Evolutionary conservation across 2,888 invertebrate genomes (phyloP).

Genomic region (Nomada hirtipes): DNA sequence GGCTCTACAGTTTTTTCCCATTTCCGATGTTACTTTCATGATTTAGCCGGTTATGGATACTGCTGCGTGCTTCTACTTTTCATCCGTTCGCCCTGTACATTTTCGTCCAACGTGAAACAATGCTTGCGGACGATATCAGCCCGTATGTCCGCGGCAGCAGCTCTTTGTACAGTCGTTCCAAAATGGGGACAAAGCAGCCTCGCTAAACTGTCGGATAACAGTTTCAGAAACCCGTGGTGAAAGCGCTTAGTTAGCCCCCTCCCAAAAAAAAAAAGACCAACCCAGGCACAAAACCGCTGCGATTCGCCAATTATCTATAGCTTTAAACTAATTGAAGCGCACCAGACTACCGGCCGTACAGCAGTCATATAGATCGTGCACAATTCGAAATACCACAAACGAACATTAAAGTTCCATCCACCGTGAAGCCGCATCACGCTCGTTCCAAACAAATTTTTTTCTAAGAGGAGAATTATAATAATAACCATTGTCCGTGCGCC

Average conservation of each 20-base stretch:
- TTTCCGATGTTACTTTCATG: neutral
- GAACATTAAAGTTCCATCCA: neutral
- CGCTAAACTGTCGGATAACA: slow-evolving; percentile 58
- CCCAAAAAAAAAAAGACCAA: neutral
- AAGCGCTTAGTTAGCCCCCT: slow-evolving; percentile 27
- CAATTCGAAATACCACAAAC: neutral
- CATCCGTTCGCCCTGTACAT: slow-evolving; percentile 26
- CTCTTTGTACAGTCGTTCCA: slow-evolving; percentile 62
- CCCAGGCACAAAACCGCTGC: neutral
- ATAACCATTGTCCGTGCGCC: neutral
- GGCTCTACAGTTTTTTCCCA: neutral
- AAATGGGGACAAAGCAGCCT: slow-evolving; percentile 49
- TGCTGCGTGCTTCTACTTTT: neutral
- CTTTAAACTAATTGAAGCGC: slow-evolving; percentile 14
- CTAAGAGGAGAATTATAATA: neutral
- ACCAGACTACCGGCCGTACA: neutral
- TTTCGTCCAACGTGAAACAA: slow-evolving; percentile 31
- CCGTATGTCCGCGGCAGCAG: slow-evolving; percentile 71
- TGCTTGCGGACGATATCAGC: slow-evolving; percentile 67
- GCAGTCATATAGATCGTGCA: neutral
- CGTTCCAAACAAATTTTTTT: neutral
- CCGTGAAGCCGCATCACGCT: neutral
- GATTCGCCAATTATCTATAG: slow-evolving; percentile 6
- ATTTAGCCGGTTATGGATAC: neutral
- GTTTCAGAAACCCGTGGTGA: slow-evolving; percentile 31